Conservation (phyloP, 2,888 invertebrate genomes). For the Chelonus formosanus region DNA sequence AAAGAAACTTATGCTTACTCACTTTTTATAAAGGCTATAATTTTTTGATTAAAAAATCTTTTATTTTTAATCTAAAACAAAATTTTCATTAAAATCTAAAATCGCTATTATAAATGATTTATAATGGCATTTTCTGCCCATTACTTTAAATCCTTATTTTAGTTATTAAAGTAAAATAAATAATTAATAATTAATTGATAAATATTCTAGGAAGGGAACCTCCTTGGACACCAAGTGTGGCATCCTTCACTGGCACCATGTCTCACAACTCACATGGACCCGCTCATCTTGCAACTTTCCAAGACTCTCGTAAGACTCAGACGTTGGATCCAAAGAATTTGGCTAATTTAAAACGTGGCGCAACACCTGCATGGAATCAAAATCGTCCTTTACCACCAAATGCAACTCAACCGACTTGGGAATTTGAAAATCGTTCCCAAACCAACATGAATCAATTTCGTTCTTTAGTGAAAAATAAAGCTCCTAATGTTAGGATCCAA, state of each 20-base stretch:
- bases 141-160: no score
- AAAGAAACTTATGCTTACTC: no score
- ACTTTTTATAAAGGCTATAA: no score
- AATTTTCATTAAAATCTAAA: neutral
- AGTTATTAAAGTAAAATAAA: neutral
- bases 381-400: slow-evolving; percentile 57
- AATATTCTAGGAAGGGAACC: slow-evolving; percentile 58
- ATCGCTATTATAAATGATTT: no score
- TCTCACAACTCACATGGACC: slow-evolving; percentile 63
- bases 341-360: slow-evolving; percentile 60
- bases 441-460: slow-evolving; percentile 68
- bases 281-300: slow-evolving; percentile 62
- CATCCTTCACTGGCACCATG: slow-evolving; percentile 61
- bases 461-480: slow-evolving; percentile 64
- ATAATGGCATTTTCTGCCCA: no score
- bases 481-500: slow-evolving; percentile 55
- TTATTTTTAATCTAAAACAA: no score
- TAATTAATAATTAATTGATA: neutral
- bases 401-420: slow-evolving; percentile 52
- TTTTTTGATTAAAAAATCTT: no score
- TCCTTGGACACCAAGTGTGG: slow-evolving; percentile 63
- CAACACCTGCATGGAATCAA: slow-evolving; percentile 61
- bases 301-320: slow-evolving; percentile 62
- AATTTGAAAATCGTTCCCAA: slow-evolving; percentile 61
- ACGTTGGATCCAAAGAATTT: slow-evolving; percentile 62